phyloP scores from a whole-genome alignment of 2,888 invertebrate species.

The Scaptomyza polygonia region DNA sequence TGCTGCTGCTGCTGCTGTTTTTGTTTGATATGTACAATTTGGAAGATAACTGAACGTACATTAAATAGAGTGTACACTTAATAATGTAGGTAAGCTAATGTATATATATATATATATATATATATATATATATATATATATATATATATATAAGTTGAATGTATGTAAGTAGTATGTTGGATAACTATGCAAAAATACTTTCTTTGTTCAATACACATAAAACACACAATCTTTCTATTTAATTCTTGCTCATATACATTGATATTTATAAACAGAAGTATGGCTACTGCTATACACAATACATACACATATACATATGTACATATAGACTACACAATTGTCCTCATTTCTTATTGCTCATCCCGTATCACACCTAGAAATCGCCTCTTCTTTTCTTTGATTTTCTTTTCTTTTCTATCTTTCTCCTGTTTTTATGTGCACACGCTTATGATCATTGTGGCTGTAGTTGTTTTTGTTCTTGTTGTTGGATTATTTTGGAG shows the following conservation, averaged over 20 bases:
- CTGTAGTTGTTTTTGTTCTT: slow-evolving; percentile 42
- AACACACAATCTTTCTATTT: slow-evolving; percentile 3
- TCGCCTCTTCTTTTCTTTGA: slow-evolving; percentile 28
- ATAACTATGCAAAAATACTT: slow-evolving; percentile 53
- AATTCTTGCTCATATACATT: slow-evolving; percentile 14
- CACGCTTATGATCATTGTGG: slow-evolving; percentile 37
- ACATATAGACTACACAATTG: slow-evolving; percentile 8
- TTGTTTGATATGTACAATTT: slow-evolving; percentile 71
- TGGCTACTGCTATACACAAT: slow-evolving; percentile 23
- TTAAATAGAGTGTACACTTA: slow-evolving; percentile 19
- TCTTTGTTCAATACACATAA: slow-evolving; percentile 1
- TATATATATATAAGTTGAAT: slow-evolving; percentile 1
- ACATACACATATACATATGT: slow-evolving; percentile 14
- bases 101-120: slow-evolving; percentile 2
- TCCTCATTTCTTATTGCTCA: slow-evolving; percentile 1
- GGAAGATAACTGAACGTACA: slow-evolving; percentile 55
- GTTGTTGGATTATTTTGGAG: slow-evolving; percentile 41
- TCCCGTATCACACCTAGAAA: slow-evolving; percentile 16
- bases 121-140: slow-evolving; percentile 10
- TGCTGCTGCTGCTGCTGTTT: slow-evolving; percentile 38
- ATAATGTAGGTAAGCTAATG: slow-evolving; percentile 23
- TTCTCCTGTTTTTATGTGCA: slow-evolving; percentile 30
- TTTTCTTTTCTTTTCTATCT: slow-evolving; percentile 9
- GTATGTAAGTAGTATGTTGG: slow-evolving; percentile 24
- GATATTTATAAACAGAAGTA: slow-evolving; percentile 12